These are phyloP conservation scores for Acronicta psi DNA, from an alignment of 2,888 invertebrate genomes.

Conservation along the genomic window DNA sequence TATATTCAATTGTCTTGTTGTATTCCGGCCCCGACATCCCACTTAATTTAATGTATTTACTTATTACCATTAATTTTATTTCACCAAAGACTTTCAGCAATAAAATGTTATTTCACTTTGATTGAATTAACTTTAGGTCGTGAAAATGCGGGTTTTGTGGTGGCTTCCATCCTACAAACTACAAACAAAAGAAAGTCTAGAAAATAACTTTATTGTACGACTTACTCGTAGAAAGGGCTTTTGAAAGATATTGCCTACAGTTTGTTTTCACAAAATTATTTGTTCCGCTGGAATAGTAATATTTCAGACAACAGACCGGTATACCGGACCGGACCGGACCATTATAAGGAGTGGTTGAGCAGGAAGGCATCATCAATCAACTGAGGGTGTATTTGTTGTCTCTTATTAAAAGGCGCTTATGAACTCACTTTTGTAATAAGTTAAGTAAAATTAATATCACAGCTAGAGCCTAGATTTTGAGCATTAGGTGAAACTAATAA, in stretches of 20 bases:
- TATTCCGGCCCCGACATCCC: constrained; percentile 51
- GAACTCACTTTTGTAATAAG: constrained; percentile 10
- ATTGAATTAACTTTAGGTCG: constrained; percentile 48
- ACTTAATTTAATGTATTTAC: constrained; percentile 62
- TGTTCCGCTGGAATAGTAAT: constrained; percentile 22
- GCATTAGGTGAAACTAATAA: not conserved
- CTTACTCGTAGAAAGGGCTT: constrained; percentile 18
- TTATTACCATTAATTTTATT: constrained; percentile 61
- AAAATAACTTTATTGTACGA: constrained; percentile 22
- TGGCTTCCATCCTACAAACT: constrained; percentile 21
- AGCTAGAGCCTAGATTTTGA: not conserved
- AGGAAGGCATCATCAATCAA: constrained; percentile 28
- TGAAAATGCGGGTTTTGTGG: constrained; percentile 44
- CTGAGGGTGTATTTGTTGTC: constrained; percentile 17
- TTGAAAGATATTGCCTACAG: constrained; percentile 27
- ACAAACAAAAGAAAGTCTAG: constrained; percentile 18
- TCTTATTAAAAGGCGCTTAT: constrained; percentile 21
- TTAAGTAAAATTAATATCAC: constrained; percentile 12
- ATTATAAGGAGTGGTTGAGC: constrained; percentile 13
- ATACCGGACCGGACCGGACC: no score
- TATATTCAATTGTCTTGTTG: constrained; percentile 64
- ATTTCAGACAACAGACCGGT: constrained; percentile 16
- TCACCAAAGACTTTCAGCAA: constrained; percentile 49
- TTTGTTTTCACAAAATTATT: constrained; percentile 26
- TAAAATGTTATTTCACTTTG: constrained; percentile 54